Evolutionary conservation across 2,113 vertebrate genomes (phyloP), one percentile per base, ranked within the genome.

Genomic region (Caranx ignobilis): DNA sequence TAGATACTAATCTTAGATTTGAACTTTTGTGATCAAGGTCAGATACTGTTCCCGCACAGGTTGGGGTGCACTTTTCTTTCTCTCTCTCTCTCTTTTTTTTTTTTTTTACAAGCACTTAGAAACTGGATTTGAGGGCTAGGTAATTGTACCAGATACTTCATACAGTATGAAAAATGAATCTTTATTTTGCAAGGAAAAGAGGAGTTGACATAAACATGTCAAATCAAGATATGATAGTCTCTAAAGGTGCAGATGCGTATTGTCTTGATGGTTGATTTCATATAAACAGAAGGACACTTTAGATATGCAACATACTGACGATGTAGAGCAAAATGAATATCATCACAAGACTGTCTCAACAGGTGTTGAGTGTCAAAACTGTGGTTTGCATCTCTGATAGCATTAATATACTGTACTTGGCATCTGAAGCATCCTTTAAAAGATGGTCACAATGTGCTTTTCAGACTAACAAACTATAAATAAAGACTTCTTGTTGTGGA

Each of bases 151-250:
- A 63, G 41, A 87, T 79, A 12, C 50, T 87, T 63, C 75, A 63
- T 87, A 84, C 65, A 77, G 75, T 89, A 64, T 64, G 26, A 72
- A 57, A 90, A 89, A 91, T 85, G 84, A 90, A 88, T 59, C 31
- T 31, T 69, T 85, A 81, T 86, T 87, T 88, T 88, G 50, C 5
- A 66, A 59, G 19, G 62, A 84, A 60, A 75, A 52, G 15, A 65
- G 59, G 31, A 66, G 12, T 62, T n/a, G 41, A 54, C 54, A 7
- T 39, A 61, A 7, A 50, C 64, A 5, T 82, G 15, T 18, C 6
- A 4, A 48, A 16, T 45, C 21, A 2, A 0, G 68, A 52, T 35
- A n/a, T 61, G 59, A 34, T 2, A 1, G 39, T 3, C 1, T 15
- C 1, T 66, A 11, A 21, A n/a, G 13, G 3, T 13, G 16, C 19